Evolutionary conservation across 2,113 vertebrate genomes (phyloP).

Genomic region (Oplegnathus fasciatus): DNA sequence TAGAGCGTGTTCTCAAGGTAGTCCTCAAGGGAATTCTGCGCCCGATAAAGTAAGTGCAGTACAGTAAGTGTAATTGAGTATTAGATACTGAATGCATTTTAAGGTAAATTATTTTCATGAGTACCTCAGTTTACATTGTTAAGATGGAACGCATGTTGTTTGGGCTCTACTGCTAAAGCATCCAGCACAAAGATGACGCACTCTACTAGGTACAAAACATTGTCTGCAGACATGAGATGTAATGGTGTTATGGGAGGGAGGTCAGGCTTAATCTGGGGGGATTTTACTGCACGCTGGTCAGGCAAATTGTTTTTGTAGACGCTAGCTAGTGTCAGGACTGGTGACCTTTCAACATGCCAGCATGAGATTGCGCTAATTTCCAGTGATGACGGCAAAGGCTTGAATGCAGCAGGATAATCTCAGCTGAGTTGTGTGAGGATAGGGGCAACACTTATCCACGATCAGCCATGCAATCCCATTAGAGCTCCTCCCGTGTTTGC

Average conservation of each 20-base stretch:
- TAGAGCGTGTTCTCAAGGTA: background rate
- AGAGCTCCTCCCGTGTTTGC: constrained; percentile 64
- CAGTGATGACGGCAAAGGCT: constrained; percentile 68
- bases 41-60: background rate
- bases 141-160: background rate
- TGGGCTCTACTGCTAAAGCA: background rate
- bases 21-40: background rate
- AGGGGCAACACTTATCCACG: constrained; percentile 52
- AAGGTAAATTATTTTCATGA: background rate
- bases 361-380: constrained; percentile 63
- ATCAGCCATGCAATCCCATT: constrained; percentile 64
- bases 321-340: constrained; percentile 23
- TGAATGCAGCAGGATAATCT: constrained; percentile 71
- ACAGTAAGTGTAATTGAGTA: background rate
- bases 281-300: constrained; percentile 37
- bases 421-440: constrained; percentile 63
- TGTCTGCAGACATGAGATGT: constrained; percentile 27
- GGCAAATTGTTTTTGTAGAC: constrained; percentile 36
- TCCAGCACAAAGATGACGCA: constrained; percentile 29
- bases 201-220: constrained; percentile 28
- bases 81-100: background rate
- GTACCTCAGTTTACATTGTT: background rate
- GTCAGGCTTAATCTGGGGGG: constrained; percentile 54
- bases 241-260: constrained; percentile 47
- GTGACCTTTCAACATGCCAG: constrained; percentile 47